Base-by-base conservation (phyloP, 2,797 vertebrate genomes). In the Mormyrus proboscirostris region DNA sequence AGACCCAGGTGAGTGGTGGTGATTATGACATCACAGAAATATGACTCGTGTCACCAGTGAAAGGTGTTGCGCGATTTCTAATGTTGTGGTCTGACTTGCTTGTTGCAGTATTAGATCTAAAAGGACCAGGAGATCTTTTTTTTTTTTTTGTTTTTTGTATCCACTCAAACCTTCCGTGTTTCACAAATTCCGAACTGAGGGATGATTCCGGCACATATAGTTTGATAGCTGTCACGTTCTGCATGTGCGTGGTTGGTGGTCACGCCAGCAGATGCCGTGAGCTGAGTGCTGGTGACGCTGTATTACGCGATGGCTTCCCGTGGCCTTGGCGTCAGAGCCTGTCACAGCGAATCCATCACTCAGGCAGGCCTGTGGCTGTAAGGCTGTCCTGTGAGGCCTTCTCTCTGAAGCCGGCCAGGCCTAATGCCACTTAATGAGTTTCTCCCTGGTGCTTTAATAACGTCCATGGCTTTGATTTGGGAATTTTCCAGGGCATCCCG, bases 391-490 rank as follows among this genome's bases (percentile, higher is more conserved):
- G 22, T 6, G 22, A 50, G 47, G 76, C 55, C 22, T 16, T 91
- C 84, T 90, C 92, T 92, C 90, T 90, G 79, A 91, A 88, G 86
- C 62, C 89, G 88, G 92, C 92, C 91, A 90, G 88, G 90, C 91
- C 49, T 93, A 91, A 94, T 94, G 84, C 25, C 90, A 87, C 90
- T 88, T 93, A 94, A 94, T 94, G 93, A 95, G 91, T 90, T 90
- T 91, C 87, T 91, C 91, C 88, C 84, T 85, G 73, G 92, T 86
- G 53, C 86, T 87, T 90, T 87, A 88, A 90, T 93, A 92, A 90
- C 90, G 90, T 90, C 88, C 82, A 89, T 82, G 84, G 73, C 89
- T 82, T 91, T 89, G 79, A 51, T 22, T 50, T 53, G 22, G 82
- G 38, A 82, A n/a, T 41, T 84, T 47, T 62, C 55, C 73, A 22